These are phyloP conservation scores for Cryptotermes secundus DNA, from an alignment of 1,140 invertebrate genomes.

Conservation along the genomic window DNA sequence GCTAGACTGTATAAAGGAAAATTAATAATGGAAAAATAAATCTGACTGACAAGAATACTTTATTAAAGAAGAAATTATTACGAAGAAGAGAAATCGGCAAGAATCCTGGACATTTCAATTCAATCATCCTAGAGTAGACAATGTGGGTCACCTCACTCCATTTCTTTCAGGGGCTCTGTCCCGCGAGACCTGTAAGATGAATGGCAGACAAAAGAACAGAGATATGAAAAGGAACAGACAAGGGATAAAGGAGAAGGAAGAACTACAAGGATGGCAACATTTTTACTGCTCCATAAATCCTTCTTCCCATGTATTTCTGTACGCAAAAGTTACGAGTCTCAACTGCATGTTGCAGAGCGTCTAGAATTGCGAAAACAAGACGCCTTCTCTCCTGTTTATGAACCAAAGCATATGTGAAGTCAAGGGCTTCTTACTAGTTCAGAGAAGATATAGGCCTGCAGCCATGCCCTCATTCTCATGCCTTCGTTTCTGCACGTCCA, in stretches of 20 bases:
- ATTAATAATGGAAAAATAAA: constrained; percentile 12
- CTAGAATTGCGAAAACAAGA: neutral
- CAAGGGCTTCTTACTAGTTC: neutral
- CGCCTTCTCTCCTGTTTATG: too few species aligned
- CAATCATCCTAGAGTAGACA: constrained; percentile 8
- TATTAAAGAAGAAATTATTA: neutral
- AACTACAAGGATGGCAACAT: neutral
- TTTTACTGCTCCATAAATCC: neutral
- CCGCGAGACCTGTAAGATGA: neutral
- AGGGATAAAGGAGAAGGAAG: neutral
- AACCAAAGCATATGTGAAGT: neutral
- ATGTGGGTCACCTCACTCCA: neutral
- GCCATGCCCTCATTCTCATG: too few species aligned
- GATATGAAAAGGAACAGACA: neutral
- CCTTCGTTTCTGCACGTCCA: too few species aligned
- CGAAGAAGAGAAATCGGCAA: neutral
- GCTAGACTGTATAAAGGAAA: neutral
- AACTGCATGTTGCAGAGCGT: neutral
- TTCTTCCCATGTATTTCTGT: neutral
- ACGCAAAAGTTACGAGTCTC: neutral
- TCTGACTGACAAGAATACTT: neutral
- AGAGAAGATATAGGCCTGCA: neutral
- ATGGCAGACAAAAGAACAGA: neutral
- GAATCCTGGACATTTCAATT: neutral
- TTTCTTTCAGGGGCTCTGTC: neutral